These are phyloP conservation scores for Myiagra hebetior DNA, from an alignment of 2,113 vertebrate species.

Conservation along the genomic window DNA sequence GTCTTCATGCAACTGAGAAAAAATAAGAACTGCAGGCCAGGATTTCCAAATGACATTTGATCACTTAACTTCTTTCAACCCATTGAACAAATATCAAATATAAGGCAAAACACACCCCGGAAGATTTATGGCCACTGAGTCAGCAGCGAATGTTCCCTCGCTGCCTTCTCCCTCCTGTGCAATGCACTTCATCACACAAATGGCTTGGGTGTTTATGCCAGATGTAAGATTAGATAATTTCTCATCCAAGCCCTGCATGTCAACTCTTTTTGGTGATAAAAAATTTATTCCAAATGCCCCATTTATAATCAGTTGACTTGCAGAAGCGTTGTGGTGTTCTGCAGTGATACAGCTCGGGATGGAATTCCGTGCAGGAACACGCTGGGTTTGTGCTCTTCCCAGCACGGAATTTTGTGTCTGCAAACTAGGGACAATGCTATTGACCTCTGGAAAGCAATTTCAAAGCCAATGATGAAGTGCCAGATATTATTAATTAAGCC, in stretches of 20 bases:
- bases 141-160: slow-evolving; percentile 44
- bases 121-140: slow-evolving; percentile 54
- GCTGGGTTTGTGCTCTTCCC: background rate
- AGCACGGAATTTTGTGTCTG: background rate
- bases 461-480: background rate
- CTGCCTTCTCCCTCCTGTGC: background rate
- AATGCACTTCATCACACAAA: slow-evolving; percentile 30
- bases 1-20: background rate
- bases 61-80: slow-evolving; percentile 48
- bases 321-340: background rate
- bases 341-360: background rate
- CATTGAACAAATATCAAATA: slow-evolving; percentile 45
- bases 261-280: slow-evolving; percentile 38
- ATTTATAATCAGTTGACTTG: slow-evolving; percentile 31
- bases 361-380: background rate
- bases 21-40: background rate
- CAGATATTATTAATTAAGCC: background rate
- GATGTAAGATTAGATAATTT: slow-evolving; percentile 64
- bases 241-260: slow-evolving; percentile 45
- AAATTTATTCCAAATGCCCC: slow-evolving; percentile 47
- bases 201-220: slow-evolving; percentile 59
- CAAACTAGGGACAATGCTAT: background rate
- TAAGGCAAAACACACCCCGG: background rate
- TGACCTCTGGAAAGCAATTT: slow-evolving; percentile 38
- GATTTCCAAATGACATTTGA: slow-evolving; percentile 41